These are phyloP conservation scores for Setophaga kirtlandii DNA, from an alignment of 2,113 vertebrate species.

Conservation along the genomic window DNA sequence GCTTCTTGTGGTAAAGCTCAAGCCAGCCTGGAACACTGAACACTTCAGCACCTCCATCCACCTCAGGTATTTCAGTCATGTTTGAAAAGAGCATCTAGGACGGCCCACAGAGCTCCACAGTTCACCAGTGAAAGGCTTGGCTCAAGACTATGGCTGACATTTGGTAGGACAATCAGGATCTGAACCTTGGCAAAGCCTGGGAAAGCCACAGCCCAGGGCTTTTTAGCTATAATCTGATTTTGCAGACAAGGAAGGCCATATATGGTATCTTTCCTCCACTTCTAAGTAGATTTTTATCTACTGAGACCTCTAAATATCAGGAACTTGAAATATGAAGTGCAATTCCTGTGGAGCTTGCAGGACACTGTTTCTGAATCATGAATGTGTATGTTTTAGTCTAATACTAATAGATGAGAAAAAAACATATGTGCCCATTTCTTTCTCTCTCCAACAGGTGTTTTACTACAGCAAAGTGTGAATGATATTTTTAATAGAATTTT, in stretches of 20 bases:
- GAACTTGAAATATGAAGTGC: background rate
- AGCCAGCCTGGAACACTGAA: background rate
- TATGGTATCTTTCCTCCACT: background rate
- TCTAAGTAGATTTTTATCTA: background rate
- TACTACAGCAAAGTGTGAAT: background rate
- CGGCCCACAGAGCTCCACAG: background rate
- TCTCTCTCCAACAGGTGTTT: background rate
- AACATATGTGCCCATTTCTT: background rate
- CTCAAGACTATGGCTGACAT: background rate
- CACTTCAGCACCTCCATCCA: fast-evolving
- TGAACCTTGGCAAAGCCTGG: background rate
- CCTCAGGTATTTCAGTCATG: background rate
- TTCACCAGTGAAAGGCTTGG: background rate
- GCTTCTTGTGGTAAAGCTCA: background rate
- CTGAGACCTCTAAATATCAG: background rate
- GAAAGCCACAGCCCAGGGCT: background rate
- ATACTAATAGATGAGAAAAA: background rate
- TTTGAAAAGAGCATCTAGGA: background rate
- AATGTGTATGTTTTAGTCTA: background rate
- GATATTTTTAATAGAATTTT: background rate
- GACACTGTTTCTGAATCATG: background rate
- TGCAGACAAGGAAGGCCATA: background rate
- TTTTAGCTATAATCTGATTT: background rate
- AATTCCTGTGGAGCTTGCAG: background rate
- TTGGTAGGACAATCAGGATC: background rate